phyloP scores from a whole-genome alignment of 2,113 vertebrate genomes.

The Passer montanus region DNA sequence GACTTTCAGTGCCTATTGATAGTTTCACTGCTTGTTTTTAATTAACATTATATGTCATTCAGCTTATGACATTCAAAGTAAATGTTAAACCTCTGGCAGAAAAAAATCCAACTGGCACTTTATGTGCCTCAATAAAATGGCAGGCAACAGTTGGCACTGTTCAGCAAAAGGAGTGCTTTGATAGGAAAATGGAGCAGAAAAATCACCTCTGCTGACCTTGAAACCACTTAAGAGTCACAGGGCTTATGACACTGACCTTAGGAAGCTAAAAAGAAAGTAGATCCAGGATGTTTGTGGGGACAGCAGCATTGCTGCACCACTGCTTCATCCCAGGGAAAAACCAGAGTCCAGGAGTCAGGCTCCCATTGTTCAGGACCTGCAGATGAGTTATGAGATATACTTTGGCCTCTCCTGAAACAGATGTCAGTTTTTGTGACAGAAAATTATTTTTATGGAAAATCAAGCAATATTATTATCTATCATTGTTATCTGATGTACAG shows the following conservation, averaged over 20 bases:
- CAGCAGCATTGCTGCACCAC: neutral
- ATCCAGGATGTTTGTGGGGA: neutral
- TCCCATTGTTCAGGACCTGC: neutral
- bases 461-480: neutral
- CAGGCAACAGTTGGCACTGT: fast-evolving
- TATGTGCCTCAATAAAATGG: neutral
- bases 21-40: conserved; percentile 50
- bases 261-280: neutral
- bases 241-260: neutral
- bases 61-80: conserved; percentile 11
- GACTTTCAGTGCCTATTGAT: neutral
- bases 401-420: neutral
- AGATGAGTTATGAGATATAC: neutral
- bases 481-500: neutral
- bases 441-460: neutral
- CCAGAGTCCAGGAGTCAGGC: neutral
- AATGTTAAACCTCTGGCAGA: conserved; percentile 50
- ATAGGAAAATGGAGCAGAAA: neutral
- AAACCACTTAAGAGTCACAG: neutral
- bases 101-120: neutral
- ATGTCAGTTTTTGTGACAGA: neutral
- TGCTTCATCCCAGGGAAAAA: neutral
- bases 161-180: neutral
- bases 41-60: conserved; percentile 39
- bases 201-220: neutral